Evolutionary conservation across 2,113 vertebrate species (phyloP).

Genomic region (Oreochromis tanganicae): DNA sequence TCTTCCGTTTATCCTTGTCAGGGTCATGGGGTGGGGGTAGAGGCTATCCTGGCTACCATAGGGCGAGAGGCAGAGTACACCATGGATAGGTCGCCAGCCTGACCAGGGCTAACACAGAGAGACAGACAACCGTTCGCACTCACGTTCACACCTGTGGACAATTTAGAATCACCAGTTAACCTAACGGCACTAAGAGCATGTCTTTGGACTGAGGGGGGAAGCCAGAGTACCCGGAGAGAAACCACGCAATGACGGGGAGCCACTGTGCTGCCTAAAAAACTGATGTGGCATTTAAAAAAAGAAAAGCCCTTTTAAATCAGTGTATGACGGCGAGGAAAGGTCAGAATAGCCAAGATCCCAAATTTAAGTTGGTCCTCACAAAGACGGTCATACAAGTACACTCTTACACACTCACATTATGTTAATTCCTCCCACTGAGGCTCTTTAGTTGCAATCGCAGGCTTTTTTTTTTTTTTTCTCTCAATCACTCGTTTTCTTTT

Average conservation of each 20-base stretch:
- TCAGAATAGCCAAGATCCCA: neutral
- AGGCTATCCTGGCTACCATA: neutral
- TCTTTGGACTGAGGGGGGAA: neutral
- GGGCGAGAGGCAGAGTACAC: neutral
- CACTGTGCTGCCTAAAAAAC: neutral
- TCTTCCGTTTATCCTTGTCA: neutral
- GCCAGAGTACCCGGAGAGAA: neutral
- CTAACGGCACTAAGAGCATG: rapidly evolving
- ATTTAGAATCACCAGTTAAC: neutral
- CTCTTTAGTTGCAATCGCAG: neutral
- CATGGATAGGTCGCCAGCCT: neutral
- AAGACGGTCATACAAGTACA: neutral
- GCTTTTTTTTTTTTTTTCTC: neutral
- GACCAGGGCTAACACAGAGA: neutral
- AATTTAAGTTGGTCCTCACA: neutral
- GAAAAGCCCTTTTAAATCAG: neutral
- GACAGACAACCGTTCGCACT: neutral
- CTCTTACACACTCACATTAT: neutral
- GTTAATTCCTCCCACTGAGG: neutral
- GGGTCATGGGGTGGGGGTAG: neutral
- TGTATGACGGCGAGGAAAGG: neutral
- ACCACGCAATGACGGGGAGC: neutral
- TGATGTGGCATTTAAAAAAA: neutral
- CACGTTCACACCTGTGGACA: neutral
- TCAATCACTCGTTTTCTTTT: neutral